These are phyloP conservation scores for Stratiomys singularior DNA, from an alignment of 2,888 invertebrate species.

Conservation along the genomic window DNA sequence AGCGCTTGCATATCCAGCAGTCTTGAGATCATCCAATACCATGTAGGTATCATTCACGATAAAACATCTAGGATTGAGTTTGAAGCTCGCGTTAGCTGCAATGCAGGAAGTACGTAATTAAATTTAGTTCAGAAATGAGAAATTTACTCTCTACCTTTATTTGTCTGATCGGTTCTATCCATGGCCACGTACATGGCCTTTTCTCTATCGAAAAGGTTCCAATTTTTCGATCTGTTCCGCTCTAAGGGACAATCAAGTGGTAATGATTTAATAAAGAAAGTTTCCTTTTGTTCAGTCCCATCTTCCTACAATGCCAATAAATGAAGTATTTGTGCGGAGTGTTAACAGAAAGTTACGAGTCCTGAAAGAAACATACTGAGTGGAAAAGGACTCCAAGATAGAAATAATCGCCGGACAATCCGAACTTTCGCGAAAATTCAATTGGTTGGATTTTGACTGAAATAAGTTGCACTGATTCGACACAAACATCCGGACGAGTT, in stretches of 20 bases:
- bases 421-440: not conserved
- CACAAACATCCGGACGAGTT: too few relatives aligned
- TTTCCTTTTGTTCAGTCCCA: not conserved
- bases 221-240: slow-evolving; percentile 57
- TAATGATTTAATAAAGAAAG: slow-evolving; percentile 59
- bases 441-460: too few relatives aligned
- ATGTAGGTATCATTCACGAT: not conserved
- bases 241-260: slow-evolving; percentile 57
- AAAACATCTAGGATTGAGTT: slow-evolving; percentile 15
- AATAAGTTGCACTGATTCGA: too few relatives aligned
- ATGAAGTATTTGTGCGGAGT: not conserved
- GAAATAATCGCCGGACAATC: slow-evolving; percentile 17
- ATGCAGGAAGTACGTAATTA: not conserved
- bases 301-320: not conserved
- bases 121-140: too few relatives aligned
- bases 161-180: not conserved
- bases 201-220: slow-evolving; percentile 58
- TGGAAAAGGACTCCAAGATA: not conserved
- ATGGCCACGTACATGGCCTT: slow-evolving; percentile 28
- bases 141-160: too few relatives aligned
- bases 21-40: slow-evolving; percentile 1
- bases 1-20: not conserved
- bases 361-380: not conserved
- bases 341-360: not conserved
- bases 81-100: not conserved